Evolutionary conservation across 2,113 vertebrate species (phyloP), one percentile per base, ranked within the genome.

Genomic region (Varanus komodoensis): DNA sequence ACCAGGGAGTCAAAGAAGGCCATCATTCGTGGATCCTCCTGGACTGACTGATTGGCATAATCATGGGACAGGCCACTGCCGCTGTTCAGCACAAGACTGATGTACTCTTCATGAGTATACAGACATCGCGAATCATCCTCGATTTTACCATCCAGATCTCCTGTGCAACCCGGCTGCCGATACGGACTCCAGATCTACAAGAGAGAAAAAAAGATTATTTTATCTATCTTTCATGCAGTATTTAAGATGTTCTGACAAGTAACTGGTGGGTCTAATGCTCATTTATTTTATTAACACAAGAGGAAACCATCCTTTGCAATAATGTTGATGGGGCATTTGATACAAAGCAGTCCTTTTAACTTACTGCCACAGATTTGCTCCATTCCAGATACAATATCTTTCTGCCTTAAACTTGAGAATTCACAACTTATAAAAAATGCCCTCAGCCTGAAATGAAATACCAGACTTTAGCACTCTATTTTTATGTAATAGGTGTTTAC

Each of bases 21-120:
- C 99, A 99, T 99, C 99, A 99, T 99, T 84, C 99, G 97, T 0
- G 99, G 99, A 87, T 99, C 99, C 87, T 99, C 99, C 95, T 99
- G 99, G 79, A 99, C 98, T 0, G 99, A 99, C 92, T 99, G 99
- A 96, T 99, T 99, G 94, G 98, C 98, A 21, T 99, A 99, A 95
- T 99, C 99, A 1, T 99, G 99, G 21, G 99, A 99, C 93, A 99
- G 96, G 5, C 99, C 99, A 73, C 98, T 99, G 67, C 99, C 99
- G 12, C 99, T 99, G 97, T 99, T 99, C 80, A 99, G 95, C 87
- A 99, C 99, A 79, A 99, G 98, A 94, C 98, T 99, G 96, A 99
- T 99, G 94, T 99, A 99, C 93, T 99, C 99, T 96, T 99, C 99
- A 0, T 99, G 99, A 64, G 98, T 99, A 95, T 99, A 99, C 75